phyloP scores from a whole-genome alignment of 35 echinoderm and acorn worm species.

The Heliocidaris tuberculata region DNA sequence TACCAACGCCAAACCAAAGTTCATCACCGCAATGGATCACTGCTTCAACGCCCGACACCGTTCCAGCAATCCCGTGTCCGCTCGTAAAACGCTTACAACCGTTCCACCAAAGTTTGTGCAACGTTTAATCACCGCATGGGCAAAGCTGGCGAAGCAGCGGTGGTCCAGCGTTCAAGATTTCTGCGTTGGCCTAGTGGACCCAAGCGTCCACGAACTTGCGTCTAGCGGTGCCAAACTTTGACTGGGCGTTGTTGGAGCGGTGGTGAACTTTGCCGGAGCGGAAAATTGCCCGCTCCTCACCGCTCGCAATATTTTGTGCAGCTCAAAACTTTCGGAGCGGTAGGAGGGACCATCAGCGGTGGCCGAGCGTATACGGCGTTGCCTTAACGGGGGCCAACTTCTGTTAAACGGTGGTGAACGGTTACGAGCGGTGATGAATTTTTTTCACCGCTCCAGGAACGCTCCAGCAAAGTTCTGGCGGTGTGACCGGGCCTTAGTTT shows the following conservation, averaged over 20 bases:
- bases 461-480: slow-evolving; percentile 16
- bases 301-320: slow-evolving; percentile 34
- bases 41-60: slow-evolving; percentile 35
- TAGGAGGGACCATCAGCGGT: slow-evolving; percentile 42
- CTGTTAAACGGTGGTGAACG: slow-evolving; percentile 32
- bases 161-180: slow-evolving; percentile 26
- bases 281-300: slow-evolving; percentile 42
- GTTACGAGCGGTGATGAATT: slow-evolving; percentile 30
- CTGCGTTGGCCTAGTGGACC: slow-evolving; percentile 10
- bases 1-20: slow-evolving; percentile 40
- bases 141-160: slow-evolving; percentile 21
- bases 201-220: slow-evolving; percentile 32
- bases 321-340: slow-evolving; percentile 41
- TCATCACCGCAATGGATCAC: slow-evolving; percentile 28
- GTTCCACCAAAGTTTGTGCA: slow-evolving; percentile 37
- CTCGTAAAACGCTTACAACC: slow-evolving; percentile 41
- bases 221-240: slow-evolving; percentile 36
- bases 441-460: slow-evolving; percentile 32
- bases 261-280: slow-evolving; percentile 32
- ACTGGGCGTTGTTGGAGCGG: slow-evolving; percentile 43
- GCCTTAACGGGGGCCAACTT: slow-evolving; percentile 36
- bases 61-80: slow-evolving; percentile 38
- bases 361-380: slow-evolving; percentile 37
- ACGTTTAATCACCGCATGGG: slow-evolving; percentile 21
- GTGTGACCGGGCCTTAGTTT: slow-evolving; percentile 20